Evolutionary conservation across 2,113 vertebrate species (phyloP).

Genomic region (Perca fluviatilis): DNA sequence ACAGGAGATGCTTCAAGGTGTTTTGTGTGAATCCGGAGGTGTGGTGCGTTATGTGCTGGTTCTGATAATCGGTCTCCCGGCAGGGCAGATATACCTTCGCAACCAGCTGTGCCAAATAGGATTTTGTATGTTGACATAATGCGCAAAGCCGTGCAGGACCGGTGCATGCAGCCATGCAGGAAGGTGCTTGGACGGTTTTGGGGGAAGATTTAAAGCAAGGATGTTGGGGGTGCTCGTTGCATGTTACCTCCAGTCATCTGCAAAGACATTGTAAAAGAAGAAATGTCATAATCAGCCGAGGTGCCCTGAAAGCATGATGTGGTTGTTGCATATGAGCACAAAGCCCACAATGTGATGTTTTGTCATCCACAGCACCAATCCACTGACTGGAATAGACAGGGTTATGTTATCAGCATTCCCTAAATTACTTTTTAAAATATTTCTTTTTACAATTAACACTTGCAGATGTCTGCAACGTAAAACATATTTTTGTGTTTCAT

Average conservation of each 20-base stretch:
- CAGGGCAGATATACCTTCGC: neutral
- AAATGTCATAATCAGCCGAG: too few species aligned
- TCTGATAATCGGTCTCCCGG: neutral
- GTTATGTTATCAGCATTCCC: too few species aligned
- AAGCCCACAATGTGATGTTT: too few species aligned
- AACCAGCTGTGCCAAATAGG: neutral
- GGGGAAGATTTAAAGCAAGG: neutral
- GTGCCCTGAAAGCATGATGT: too few species aligned
- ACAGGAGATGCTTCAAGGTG: slow-evolving; percentile 31
- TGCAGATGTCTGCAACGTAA: too few species aligned
- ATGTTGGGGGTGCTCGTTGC: neutral
- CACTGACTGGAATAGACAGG: too few species aligned
- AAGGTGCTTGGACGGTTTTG: neutral
- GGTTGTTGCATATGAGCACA: too few species aligned
- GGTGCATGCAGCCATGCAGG: slow-evolving; percentile 9
- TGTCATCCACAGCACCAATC: too few species aligned
- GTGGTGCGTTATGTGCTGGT: slow-evolving; percentile 11
- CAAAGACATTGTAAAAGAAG: too few species aligned
- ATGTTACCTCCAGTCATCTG: slow-evolving; percentile 18
- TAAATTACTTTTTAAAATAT: too few species aligned
- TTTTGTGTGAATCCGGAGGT: slow-evolving; percentile 1
- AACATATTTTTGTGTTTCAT: too few species aligned
- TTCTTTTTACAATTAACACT: too few species aligned
- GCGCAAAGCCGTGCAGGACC: slow-evolving; percentile 59
- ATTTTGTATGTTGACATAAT: slow-evolving; percentile 64